A percentile compares a stretch with the other conserved stretches of the same genome.
These are phyloP conservation scores for Pseudochirops cupreus DNA, from an alignment of 2,797 vertebrate genomes.

Conservation along the genomic window DNA sequence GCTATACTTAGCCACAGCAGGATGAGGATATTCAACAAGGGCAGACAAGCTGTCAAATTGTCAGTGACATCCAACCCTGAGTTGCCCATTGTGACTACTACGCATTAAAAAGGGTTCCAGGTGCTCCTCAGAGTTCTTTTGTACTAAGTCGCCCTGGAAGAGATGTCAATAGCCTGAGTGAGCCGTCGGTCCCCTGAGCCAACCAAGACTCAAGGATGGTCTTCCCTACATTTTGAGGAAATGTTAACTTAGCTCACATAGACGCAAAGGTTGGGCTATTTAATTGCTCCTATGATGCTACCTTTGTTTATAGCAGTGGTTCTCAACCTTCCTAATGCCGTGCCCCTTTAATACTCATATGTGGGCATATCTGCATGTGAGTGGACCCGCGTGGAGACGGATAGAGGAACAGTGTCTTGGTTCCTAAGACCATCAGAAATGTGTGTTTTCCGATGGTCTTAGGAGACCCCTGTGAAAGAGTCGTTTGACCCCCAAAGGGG, in stretches of 20 bases:
- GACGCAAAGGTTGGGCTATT: not conserved
- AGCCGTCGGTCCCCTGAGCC: not conserved
- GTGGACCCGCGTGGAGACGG: no score
- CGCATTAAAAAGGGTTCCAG: not conserved
- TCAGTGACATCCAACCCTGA: not conserved
- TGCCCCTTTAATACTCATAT: no score
- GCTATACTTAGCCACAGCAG: not conserved
- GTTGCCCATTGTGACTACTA: not conserved
- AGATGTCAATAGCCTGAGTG: not conserved
- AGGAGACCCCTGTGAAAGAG: no score
- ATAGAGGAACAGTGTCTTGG: no score
- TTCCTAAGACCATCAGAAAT: no score
- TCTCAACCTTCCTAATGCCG: no score
- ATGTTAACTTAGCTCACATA: not conserved
- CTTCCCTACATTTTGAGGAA: not conserved
- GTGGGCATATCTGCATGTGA: no score
- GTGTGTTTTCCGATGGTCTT: no score
- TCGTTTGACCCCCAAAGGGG: no score
- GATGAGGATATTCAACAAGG: not conserved
- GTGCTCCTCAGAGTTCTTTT: not conserved
- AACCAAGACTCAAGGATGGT: not conserved
- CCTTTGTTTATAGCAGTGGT: not conserved
- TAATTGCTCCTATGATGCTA: not conserved
- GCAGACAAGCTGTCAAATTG: not conserved
- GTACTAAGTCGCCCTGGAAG: not conserved